A percentile compares a stretch with the other conserved stretches of the same genome.
These are phyloP conservation scores for Gambusia yucatana DNA, from an alignment of 2,797 vertebrate species.

Conservation along the genomic window DNA sequence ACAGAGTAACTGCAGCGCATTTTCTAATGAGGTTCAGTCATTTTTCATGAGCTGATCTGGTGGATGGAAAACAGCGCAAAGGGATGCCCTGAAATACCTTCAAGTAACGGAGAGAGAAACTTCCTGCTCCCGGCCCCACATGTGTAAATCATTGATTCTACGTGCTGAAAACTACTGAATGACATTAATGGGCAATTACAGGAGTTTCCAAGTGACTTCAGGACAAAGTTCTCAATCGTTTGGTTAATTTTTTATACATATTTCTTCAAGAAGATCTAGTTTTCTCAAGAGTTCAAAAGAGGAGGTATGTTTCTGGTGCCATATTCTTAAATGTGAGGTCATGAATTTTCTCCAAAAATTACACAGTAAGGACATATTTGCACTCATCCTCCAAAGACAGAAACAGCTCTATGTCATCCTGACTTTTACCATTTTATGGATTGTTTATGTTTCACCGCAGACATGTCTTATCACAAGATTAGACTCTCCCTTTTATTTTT, in stretches of 20 bases:
- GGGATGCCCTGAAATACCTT: conserved; percentile 23
- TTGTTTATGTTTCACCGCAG: conserved; percentile 16
- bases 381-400: neutral
- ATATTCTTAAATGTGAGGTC: neutral
- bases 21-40: neutral
- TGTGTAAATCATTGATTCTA: neutral
- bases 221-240: neutral
- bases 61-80: conserved; percentile 9
- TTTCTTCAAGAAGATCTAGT: neutral
- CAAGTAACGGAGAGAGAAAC: neutral
- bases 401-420: neutral
- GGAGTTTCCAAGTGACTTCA: neutral
- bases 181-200: neutral
- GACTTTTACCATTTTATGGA: neutral
- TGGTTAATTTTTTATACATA: neutral
- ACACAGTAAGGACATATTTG: neutral
- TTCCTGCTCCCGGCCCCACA: neutral
- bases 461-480: conserved; percentile 20
- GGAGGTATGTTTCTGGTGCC: neutral
- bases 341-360: neutral
- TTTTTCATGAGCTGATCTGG: conserved; percentile 18
- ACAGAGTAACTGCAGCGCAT: conserved; percentile 9
- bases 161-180: neutral
- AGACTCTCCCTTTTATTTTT: neutral
- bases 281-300: neutral